Base-by-base conservation (phyloP, 2,113 vertebrate genomes). In the Peucedramus taeniatus region DNA sequence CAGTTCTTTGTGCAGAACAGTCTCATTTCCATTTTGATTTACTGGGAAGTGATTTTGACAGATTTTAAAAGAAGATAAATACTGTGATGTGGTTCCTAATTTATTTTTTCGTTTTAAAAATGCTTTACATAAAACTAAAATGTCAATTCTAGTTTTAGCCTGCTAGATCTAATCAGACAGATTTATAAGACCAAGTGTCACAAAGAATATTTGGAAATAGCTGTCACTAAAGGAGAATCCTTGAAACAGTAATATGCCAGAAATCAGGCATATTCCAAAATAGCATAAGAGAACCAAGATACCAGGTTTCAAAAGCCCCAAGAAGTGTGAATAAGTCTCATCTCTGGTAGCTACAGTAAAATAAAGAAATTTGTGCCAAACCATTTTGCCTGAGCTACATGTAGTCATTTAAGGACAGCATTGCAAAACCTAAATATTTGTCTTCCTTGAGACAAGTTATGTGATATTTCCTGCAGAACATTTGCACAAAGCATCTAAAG, bases 371-470 rank as follows among this genome's bases (percentile, higher is more conserved):
- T 71, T 74, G 10, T 93, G 68, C 75, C 71, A 88, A 75, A 80
- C 14, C 8, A 57, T 91, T 93, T 71, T 57, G 42, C 53, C 57
- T 79, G 72, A 94, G 61, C 42, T 84, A 83, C 56, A 47, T 70
- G 61, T 92, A 95, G 77, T 81, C 74, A 88, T 96, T 93, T 91
- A 96, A 95, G 81, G 93, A 91, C 90, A 96, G 26, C 50, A 56
- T 93, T 92, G 81, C 91, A 94, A 91, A 96, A 93, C 20, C 45
- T 94, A 95, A 94, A 94, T 97, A 96, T 96, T 97, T 97, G 40
- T 63, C 88, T 95, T 96, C 47, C 76, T 79, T 94, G 79, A 94
- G 64, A 87, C 81, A 82, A 88, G 82, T 60, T 89, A 64, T 83
- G 63, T 81, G 78, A 86, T 94, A 92, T 89, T 96, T 97, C 90